These are phyloP conservation scores for Diabrotica virgifera DNA, from an alignment of 1,140 invertebrate species.

Conservation along the genomic window DNA sequence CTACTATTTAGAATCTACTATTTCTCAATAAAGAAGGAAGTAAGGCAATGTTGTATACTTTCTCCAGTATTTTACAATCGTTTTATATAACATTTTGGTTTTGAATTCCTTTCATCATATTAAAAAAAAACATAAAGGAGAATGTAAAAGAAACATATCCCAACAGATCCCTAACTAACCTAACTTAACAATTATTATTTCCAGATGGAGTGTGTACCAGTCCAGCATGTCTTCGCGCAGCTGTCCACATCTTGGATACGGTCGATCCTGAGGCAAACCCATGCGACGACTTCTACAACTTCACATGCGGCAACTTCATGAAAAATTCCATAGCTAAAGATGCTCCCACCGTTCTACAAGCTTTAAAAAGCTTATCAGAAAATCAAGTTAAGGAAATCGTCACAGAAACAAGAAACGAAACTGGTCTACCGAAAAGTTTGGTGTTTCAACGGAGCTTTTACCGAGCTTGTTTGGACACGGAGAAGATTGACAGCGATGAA, in stretches of 20 bases:
- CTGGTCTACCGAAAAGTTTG: constrained; percentile 15
- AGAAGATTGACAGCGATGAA: constrained; percentile 66
- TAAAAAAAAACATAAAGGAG: too few species aligned
- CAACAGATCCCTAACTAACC: too few species aligned
- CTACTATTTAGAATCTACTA: too few species aligned
- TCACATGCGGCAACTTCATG: constrained; percentile 63
- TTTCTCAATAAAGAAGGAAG: too few species aligned
- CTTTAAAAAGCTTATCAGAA: constrained; percentile 16
- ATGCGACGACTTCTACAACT: constrained; percentile 76
- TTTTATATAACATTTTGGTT: too few species aligned
- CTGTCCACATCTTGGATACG: constrained; percentile 53
- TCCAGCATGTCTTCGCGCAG: constrained; percentile 40
- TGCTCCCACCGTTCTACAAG: constrained; percentile 12
- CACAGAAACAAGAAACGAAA: constrained; percentile 12
- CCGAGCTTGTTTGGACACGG: constrained; percentile 78
- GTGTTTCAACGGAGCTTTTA: constrained; percentile 71
- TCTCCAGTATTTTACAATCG: too few species aligned
- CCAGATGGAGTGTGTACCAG: constrained; percentile 19
- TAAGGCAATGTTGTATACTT: too few species aligned
- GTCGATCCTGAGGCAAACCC: constrained; percentile 61
- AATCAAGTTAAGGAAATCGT: constrained; percentile 27
- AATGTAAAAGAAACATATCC: too few species aligned
- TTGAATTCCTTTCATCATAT: too few species aligned
- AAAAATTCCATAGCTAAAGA: constrained; percentile 20
- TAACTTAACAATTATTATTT: constrained; percentile 2